phyloP scores from a whole-genome alignment of 2,888 invertebrate species.

The Idaea biselata region DNA sequence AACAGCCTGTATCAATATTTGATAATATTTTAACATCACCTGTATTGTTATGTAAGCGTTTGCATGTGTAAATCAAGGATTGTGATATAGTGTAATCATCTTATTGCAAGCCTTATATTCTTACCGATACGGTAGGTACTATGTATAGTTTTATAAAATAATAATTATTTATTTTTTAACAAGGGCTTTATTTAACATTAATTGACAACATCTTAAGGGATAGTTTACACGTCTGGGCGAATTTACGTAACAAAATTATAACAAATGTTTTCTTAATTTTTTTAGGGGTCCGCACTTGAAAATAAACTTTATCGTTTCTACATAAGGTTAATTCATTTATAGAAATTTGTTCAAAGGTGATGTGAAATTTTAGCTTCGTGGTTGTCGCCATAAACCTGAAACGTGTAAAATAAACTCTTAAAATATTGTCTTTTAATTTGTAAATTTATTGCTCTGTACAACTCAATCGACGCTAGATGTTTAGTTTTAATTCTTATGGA shows the following conservation, averaged over 20 bases:
- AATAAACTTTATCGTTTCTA: too few relatives aligned
- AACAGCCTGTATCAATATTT: neutral
- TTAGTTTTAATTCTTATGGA: neutral
- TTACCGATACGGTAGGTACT: constrained; percentile 31
- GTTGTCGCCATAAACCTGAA: too few relatives aligned
- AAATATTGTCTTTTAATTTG: neutral
- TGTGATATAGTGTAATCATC: constrained; percentile 68
- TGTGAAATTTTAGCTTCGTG: too few relatives aligned
- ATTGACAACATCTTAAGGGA: neutral
- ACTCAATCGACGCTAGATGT: neutral
- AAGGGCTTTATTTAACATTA: neutral
- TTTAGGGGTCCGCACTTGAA: too few relatives aligned
- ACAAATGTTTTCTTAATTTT: too few relatives aligned
- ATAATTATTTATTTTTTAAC: constrained; percentile 18
- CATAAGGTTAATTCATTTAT: too few relatives aligned
- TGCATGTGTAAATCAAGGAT: constrained; percentile 36
- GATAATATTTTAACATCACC: neutral
- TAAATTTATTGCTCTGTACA: neutral
- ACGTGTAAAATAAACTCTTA: neutral
- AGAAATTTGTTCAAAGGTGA: too few relatives aligned
- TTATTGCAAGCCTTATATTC: constrained; percentile 44
- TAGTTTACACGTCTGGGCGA: neutral
- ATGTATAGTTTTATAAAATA: constrained; percentile 24
- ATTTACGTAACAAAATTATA: too few relatives aligned
- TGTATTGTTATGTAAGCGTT: neutral